These are phyloP conservation scores for Scrobipalpa costella DNA, from an alignment of 2,888 invertebrate genomes.

Conservation along the genomic window DNA sequence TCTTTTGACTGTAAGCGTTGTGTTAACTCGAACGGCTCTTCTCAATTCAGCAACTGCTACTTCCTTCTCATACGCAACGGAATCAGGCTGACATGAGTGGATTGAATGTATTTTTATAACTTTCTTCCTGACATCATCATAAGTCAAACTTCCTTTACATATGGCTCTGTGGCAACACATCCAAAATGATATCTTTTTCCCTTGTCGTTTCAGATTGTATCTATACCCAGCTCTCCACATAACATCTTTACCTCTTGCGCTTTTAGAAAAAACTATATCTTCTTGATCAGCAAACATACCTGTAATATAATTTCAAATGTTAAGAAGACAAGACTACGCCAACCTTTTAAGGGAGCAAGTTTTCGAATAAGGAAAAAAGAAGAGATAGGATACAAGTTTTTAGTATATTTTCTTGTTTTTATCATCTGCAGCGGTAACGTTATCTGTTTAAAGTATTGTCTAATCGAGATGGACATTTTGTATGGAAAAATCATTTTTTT, in stretches of 20 bases:
- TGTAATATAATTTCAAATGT: not conserved
- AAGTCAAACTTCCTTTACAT: constrained; percentile 2
- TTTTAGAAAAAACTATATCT: constrained; percentile 15
- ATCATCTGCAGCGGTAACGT: too few species aligned
- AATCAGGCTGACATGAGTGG: constrained; percentile 1
- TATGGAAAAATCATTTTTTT: too few species aligned
- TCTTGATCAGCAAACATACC: not conserved
- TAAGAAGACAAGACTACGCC: not conserved
- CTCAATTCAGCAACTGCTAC: not conserved
- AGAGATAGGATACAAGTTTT: too few species aligned
- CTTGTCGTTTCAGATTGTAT: constrained; percentile 2
- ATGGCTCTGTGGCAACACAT: constrained; percentile 5
- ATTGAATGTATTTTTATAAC: not conserved
- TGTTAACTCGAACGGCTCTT: constrained; percentile 1
- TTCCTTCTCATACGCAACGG: constrained; percentile 11
- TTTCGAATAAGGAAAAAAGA: too few species aligned
- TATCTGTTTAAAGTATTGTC: too few species aligned
- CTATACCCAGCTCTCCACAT: constrained; percentile 10
- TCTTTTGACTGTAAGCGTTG: not conserved
- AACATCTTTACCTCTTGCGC: not conserved
- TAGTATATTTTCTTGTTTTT: too few species aligned
- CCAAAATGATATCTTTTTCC: constrained; percentile 5
- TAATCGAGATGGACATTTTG: too few species aligned
- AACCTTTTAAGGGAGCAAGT: too few species aligned
- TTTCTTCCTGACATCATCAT: constrained; percentile 11